These are phyloP conservation scores for Blastobasis adustella DNA, from an alignment of 2,888 invertebrate genomes.

Conservation along the genomic window DNA sequence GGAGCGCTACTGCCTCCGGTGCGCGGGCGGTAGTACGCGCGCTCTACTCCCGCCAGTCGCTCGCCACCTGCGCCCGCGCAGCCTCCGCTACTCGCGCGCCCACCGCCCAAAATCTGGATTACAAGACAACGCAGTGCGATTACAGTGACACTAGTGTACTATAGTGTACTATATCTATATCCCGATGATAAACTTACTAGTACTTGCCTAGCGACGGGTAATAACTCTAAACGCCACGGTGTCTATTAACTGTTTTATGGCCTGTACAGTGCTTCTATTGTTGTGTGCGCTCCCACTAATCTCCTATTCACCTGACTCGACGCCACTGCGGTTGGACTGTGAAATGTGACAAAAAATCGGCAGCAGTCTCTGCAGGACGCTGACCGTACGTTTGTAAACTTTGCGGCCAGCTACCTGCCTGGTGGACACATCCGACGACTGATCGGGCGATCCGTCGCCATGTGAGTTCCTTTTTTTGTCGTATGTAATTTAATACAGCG, in stretches of 20 bases:
- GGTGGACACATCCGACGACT: conserved; percentile 47
- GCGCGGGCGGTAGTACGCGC: conserved; percentile 64
- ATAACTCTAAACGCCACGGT: conserved; percentile 35
- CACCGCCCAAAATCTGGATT: conserved; percentile 20
- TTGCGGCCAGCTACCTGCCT: conserved; percentile 67
- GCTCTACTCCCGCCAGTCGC: conserved; percentile 62
- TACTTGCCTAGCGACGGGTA: conserved; percentile 19
- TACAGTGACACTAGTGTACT: no score
- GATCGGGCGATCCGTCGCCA: conserved; percentile 57
- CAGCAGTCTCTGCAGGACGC: conserved; percentile 53
- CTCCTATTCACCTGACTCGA: conserved; percentile 62
- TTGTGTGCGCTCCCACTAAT: conserved; percentile 64
- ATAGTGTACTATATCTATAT: neutral
- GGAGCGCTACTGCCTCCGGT: conserved; percentile 71
- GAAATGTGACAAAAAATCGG: conserved; percentile 74
- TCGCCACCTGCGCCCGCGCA: conserved; percentile 62
- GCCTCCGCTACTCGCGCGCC: conserved; percentile 25
- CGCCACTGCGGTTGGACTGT: conserved; percentile 61
- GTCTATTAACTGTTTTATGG: conserved; percentile 65
- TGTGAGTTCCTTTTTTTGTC: conserved; percentile 60
- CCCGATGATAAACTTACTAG: conserved; percentile 12
- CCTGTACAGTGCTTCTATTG: conserved; percentile 61
- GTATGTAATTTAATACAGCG: conserved; percentile 67
- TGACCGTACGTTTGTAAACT: conserved; percentile 61
- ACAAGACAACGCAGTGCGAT: conserved; percentile 12